Evolutionary conservation across 2,113 vertebrate genomes (phyloP).

Genomic region (Anoura caudifer): DNA sequence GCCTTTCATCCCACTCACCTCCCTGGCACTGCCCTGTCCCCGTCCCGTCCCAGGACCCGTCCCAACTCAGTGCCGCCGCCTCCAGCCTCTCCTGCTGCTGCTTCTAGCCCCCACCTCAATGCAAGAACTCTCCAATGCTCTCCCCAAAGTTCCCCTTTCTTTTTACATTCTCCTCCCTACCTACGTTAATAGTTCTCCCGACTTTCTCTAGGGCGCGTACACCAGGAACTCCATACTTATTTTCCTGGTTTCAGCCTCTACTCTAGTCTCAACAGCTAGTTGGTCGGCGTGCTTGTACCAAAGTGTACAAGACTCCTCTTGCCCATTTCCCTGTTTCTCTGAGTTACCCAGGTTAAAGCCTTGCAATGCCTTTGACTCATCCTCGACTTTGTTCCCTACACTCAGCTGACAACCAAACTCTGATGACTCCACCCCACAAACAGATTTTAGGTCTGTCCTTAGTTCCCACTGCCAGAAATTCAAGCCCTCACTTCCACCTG

Average conservation of each 20-base stretch:
- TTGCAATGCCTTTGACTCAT: not conserved
- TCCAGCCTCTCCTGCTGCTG: not conserved
- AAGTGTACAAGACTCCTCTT: not conserved
- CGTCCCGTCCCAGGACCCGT: too few relatives aligned
- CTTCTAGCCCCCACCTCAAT: not conserved
- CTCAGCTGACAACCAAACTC: not conserved
- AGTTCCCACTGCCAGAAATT: not conserved
- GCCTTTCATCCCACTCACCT: accelerated
- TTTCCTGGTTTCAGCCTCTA: not conserved
- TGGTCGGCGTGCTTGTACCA: not conserved
- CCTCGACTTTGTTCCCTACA: too few relatives aligned
- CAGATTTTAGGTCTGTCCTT: not conserved
- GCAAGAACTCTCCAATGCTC: not conserved
- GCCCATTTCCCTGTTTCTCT: not conserved
- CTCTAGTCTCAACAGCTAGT: not conserved
- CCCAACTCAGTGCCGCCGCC: accelerated
- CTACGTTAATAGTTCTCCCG: not conserved
- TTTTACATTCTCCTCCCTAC: not conserved
- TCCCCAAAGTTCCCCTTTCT: not conserved
- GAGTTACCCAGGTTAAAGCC: not conserved
- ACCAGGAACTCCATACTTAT: not conserved
- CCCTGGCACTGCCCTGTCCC: not conserved
- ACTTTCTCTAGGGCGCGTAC: not conserved
- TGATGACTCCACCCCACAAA: too few relatives aligned
- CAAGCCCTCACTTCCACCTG: not conserved